Evolutionary conservation across 2,888 invertebrate species (phyloP), one percentile per base, ranked within the genome.

Genomic region (Campoletis raptor): DNA sequence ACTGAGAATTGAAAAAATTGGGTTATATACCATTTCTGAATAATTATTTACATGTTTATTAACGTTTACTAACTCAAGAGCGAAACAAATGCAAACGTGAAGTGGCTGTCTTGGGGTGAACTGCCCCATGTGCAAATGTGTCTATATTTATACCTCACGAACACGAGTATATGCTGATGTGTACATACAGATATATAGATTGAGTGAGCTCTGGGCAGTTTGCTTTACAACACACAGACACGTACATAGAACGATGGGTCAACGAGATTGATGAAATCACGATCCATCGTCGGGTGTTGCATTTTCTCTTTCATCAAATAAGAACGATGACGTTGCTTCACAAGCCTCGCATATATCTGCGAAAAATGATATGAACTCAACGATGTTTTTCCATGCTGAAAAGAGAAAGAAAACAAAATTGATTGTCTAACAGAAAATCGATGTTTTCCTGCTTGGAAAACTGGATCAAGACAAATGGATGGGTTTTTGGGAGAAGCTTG

Each of bases 211-310:
- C 70, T 12, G 54, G 57, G 37, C 37, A 54, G 69, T 78, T 74
- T 78, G 67, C 69, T 79, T 67, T 42, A 42, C 45, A 77, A 78
- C 42, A 12, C 24, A 83, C 64, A 72, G 48, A 42, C 30, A 73
- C 66, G 18, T 57, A 21, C 10, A 66, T 36, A 40, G 36, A 66
- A 64, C 36, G 85, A 64, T 79, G 78, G 82, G 45, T 69, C 79
- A 85, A 64, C 69, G 74, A 79, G 79, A 82, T 85, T 85, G 79
- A 85, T 82, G 82, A 85, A 85, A 85, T 82, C 79, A 70, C 69
- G 79, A 37, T 80, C 73, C 61, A 72, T 45, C 48, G 21, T 72
- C 45, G 21, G 37, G 57, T 42, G 48, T 15, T 66, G 74, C 67
- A 54, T 76, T 76, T 52, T 37, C 52, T 45, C 57, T 70, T 69